Evolutionary conservation across 2,888 invertebrate genomes (phyloP).

Genomic region (Pemphredon lugubris): DNA sequence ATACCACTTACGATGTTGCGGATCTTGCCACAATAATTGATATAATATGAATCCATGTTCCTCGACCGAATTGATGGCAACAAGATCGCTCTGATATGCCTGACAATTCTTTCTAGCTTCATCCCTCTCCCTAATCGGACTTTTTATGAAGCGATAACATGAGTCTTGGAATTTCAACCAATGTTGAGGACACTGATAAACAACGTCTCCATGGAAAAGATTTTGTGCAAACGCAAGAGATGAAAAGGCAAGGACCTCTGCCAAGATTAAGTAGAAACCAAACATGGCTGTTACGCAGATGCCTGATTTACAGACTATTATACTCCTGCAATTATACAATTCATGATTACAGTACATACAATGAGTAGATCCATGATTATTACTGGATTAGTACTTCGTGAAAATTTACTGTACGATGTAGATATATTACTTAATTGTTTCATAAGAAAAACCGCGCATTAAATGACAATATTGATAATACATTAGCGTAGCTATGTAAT

Average conservation of each 20-base stretch:
- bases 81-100: constrained; percentile 90
- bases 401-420: not conserved
- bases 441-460: not conserved
- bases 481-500: no score
- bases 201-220: constrained; percentile 64
- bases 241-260: constrained; percentile 3
- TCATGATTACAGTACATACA: not conserved
- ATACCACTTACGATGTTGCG: constrained; percentile 93
- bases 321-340: constrained; percentile 25
- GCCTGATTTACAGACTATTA: not conserved
- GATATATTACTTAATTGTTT: not conserved
- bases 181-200: constrained; percentile 88
- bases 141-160: constrained; percentile 95
- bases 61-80: constrained; percentile 90
- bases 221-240: constrained; percentile 62
- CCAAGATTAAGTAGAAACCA: constrained; percentile 10
- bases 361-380: not conserved
- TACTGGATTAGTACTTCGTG: constrained; percentile 1
- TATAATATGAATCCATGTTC: constrained; percentile 94
- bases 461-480: no score
- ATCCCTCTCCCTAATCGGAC: constrained; percentile 89
- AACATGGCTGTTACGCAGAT: constrained; percentile 25
- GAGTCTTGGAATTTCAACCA: constrained; percentile 92
- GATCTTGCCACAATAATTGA: constrained; percentile 91
- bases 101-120: constrained; percentile 92